Evolutionary conservation across 2,797 vertebrate genomes (phyloP).

Genomic region (Malurus splendens): DNA sequence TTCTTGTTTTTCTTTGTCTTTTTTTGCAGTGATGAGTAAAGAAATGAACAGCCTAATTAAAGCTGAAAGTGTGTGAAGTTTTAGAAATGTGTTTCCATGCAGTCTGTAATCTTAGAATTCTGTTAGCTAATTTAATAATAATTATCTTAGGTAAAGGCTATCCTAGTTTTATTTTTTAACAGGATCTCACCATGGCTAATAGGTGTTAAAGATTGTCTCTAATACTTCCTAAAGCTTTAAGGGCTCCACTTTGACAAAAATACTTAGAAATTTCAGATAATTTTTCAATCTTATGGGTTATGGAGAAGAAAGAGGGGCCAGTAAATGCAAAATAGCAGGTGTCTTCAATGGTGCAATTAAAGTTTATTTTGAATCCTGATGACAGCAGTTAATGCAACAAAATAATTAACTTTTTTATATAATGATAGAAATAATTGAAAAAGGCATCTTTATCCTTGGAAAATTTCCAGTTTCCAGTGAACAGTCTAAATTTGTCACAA

Average conservation of each 20-base stretch:
- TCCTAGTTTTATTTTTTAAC: not conserved
- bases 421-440: not conserved
- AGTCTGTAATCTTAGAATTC: not conserved
- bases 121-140: not conserved
- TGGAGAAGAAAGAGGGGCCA: not conserved
- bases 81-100: not conserved
- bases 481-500: not conserved
- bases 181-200: not conserved
- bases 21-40: not conserved
- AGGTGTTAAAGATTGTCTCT: not conserved
- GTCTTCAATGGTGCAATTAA: not conserved
- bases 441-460: not conserved
- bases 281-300: not conserved
- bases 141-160: not conserved
- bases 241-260: not conserved
- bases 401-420: not conserved
- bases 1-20: not conserved
- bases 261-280: not conserved
- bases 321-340: not conserved
- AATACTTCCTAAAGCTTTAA: not conserved
- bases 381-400: not conserved
- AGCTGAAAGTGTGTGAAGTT: not conserved
- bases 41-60: not conserved
- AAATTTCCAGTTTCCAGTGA: not conserved
- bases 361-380: not conserved